These are phyloP conservation scores for Halictus quadricinctus DNA, from an alignment of 2,888 invertebrate species.

Conservation along the genomic window DNA sequence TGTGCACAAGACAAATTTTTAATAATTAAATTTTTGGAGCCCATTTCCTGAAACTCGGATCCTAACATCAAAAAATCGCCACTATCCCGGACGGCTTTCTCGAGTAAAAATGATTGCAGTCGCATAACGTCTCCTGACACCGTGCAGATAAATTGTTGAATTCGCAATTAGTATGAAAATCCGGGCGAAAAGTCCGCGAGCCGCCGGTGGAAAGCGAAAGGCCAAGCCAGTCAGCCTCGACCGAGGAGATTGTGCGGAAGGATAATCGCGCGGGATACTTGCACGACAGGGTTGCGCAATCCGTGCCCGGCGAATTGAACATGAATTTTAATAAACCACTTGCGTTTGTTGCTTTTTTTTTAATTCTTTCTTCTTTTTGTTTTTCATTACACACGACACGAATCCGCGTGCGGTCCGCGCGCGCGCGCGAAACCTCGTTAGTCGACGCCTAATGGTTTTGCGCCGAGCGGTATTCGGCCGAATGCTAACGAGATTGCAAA, in stretches of 20 bases:
- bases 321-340: slow-evolving; percentile 63
- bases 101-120: neutral
- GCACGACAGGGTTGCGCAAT: slow-evolving; percentile 59
- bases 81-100: neutral
- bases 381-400: neutral
- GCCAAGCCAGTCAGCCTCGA: slow-evolving; percentile 49
- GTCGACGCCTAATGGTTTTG: slow-evolving; percentile 32
- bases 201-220: slow-evolving; percentile 65
- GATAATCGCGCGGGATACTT: slow-evolving; percentile 59
- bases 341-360: slow-evolving; percentile 30
- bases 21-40: too few species aligned
- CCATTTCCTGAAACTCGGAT: too few species aligned
- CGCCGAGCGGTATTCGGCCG: slow-evolving; percentile 21
- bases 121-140: neutral
- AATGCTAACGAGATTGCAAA: slow-evolving; percentile 50
- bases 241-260: slow-evolving; percentile 60
- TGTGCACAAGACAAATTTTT: too few species aligned
- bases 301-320: slow-evolving; percentile 55
- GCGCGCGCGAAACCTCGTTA: slow-evolving; percentile 25
- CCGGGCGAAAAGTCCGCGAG: slow-evolving; percentile 24
- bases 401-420: neutral
- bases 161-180: slow-evolving; percentile 1
- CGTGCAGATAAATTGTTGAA: neutral
- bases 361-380: neutral
- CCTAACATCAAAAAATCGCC: too few species aligned